Evolutionary conservation across 2,797 vertebrate genomes (phyloP).

Genomic region (Pteronotus mesoamericanus): DNA sequence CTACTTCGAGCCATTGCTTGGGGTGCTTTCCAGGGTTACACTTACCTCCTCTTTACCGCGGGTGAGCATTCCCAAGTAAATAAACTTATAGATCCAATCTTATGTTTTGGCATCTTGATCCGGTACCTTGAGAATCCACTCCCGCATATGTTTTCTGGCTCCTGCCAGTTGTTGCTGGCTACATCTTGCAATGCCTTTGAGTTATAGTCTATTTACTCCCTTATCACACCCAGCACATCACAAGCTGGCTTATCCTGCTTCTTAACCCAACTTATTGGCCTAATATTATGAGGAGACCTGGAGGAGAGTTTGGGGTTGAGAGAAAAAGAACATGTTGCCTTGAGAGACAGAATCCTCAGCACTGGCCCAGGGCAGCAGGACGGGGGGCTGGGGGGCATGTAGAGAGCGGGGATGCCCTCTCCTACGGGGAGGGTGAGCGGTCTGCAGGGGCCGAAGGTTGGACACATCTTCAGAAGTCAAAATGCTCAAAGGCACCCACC

Average conservation of each 20-base stretch:
- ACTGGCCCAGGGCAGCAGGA: background rate
- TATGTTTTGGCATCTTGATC: background rate
- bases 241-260: background rate
- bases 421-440: background rate
- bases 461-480: background rate
- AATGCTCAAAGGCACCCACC: background rate
- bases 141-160: background rate
- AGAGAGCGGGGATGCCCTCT: background rate
- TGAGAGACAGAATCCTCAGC: background rate
- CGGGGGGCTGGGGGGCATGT: accelerated
- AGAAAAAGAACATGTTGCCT: too few relatives aligned
- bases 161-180: background rate
- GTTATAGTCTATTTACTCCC: background rate
- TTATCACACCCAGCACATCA: background rate
- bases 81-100: background rate
- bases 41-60: background rate
- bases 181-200: background rate
- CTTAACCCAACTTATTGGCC: background rate
- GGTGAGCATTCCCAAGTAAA: background rate
- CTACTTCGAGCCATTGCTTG: background rate
- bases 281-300: background rate
- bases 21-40: background rate
- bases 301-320: too few relatives aligned
- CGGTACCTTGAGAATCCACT: background rate
- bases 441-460: background rate